phyloP scores from a whole-genome alignment of 2,888 invertebrate genomes.

The Eubasilissa splendida region DNA sequence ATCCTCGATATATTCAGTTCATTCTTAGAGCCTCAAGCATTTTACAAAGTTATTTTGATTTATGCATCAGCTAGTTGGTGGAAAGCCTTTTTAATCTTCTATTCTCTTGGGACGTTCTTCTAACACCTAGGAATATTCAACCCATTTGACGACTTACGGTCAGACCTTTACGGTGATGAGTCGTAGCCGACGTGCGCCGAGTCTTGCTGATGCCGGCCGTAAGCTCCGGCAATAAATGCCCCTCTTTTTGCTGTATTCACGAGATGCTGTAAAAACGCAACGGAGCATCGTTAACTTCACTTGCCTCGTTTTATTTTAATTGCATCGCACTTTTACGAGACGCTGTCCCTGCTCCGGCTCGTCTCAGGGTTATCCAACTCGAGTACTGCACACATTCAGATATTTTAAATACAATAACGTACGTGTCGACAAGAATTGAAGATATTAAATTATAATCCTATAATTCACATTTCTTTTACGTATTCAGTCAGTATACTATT shows the following conservation, averaged over 20 bases:
- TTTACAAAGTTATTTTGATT: no score
- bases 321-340: conserved; percentile 57
- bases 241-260: conserved; percentile 41
- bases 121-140: background rate
- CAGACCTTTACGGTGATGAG: conserved; percentile 22
- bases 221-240: conserved; percentile 55
- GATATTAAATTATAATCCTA: no score
- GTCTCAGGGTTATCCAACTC: no score
- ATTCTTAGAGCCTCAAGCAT: no score
- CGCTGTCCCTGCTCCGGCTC: conserved; percentile 32
- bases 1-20: no score
- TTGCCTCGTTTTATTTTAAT: conserved; percentile 54
- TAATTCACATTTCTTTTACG: no score
- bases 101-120: background rate
- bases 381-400: no score
- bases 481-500: no score
- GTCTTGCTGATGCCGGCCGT: conserved; percentile 44
- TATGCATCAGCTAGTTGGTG: no score
- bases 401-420: no score
- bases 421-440: no score
- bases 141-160: conserved; percentile 18
- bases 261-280: conserved; percentile 53
- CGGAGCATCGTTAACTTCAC: conserved; percentile 53
- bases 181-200: conserved; percentile 11
- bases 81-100: no score